phyloP scores from a whole-genome alignment of 1,140 invertebrate genomes.

The Dendroctonus ponderosae region DNA sequence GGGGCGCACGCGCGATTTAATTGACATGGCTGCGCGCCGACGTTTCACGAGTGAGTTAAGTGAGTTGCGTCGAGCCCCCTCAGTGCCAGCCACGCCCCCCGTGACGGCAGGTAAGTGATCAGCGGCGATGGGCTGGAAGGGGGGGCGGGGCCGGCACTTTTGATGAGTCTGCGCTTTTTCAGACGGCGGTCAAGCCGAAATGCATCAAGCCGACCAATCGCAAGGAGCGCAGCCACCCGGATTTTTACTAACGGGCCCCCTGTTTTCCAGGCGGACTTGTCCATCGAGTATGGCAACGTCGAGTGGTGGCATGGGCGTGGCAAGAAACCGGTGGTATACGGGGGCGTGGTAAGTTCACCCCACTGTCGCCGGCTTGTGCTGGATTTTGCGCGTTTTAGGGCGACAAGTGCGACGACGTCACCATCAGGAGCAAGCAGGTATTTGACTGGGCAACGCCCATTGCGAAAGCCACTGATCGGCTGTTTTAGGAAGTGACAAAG shows the following conservation, averaged over 20 bases:
- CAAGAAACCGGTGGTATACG: conserved; percentile 15
- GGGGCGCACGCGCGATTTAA: too few relatives aligned
- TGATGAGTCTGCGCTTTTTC: conserved; percentile 5
- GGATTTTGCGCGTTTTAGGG: neutral
- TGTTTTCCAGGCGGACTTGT: conserved; percentile 19
- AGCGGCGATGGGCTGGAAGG: too few relatives aligned
- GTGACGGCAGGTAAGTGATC: too few relatives aligned
- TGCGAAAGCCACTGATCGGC: neutral
- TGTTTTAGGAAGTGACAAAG: conserved; percentile 28
- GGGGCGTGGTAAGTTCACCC: conserved; percentile 2
- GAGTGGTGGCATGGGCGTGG: conserved; percentile 24
- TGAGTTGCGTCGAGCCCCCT: neutral
- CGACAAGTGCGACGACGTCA: neutral
- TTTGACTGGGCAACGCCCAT: neutral
- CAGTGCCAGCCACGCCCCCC: neutral
- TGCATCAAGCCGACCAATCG: conserved; percentile 14
- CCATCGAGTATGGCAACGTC: conserved; percentile 26
- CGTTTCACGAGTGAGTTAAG: neutral
- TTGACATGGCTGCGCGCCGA: too few relatives aligned
- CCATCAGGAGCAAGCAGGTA: conserved; percentile 21
- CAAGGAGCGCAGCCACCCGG: conserved; percentile 18
- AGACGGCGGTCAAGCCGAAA: neutral
- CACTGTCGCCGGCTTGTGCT: neutral
- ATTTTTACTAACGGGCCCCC: conserved; percentile 17
- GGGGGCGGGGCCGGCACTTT: neutral